A percentile compares a stretch with the other conserved stretches of the same genome.
These are phyloP conservation scores for Eupithecia inturbata DNA, from an alignment of 2,888 invertebrate species.

Conservation along the genomic window DNA sequence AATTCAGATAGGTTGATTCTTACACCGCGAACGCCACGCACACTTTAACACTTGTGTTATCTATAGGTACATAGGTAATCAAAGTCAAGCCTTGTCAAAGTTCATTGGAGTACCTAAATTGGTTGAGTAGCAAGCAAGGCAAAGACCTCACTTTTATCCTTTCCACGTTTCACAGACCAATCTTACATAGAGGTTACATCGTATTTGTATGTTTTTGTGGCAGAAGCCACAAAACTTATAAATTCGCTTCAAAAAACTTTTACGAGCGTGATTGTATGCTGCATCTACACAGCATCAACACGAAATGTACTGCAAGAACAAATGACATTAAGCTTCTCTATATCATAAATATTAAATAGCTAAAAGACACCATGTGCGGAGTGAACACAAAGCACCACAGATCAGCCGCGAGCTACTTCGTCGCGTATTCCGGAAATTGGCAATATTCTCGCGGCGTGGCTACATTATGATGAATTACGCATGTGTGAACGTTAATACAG, in stretches of 20 bases:
- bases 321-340: background rate
- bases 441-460: conserved; percentile 36
- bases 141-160: too few species aligned
- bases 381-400: conserved; percentile 27
- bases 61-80: too few species aligned
- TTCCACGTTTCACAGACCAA: background rate
- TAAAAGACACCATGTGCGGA: conserved; percentile 13
- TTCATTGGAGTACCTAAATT: background rate
- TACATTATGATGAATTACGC: conserved; percentile 32
- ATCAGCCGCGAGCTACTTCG: conserved; percentile 33
- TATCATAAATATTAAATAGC: conserved; percentile 12
- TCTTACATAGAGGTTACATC: background rate
- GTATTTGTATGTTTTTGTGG: too few species aligned
- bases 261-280: background rate
- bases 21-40: too few species aligned
- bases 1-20: too few species aligned
- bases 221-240: background rate
- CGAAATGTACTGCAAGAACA: conserved; percentile 1
- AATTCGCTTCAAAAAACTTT: background rate
- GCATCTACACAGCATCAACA: background rate
- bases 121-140: background rate
- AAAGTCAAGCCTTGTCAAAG: too few species aligned
- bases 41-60: background rate
- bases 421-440: conserved; percentile 39
- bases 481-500: conserved; percentile 15